Base-by-base conservation (phyloP, 2,797 vertebrate genomes). In the Micromesistius poutassou region DNA sequence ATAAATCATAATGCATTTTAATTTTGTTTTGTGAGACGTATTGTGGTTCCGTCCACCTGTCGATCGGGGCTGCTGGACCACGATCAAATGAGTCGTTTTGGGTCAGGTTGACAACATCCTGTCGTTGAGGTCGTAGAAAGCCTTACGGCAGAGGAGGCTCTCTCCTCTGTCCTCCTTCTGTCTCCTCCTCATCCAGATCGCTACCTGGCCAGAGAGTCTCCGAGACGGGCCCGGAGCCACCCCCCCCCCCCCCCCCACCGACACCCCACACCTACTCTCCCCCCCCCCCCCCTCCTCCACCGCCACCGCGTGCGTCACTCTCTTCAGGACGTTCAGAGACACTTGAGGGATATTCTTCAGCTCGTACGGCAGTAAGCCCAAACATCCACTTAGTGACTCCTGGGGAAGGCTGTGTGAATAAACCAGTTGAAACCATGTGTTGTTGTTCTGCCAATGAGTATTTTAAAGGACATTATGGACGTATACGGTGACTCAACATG, bases 291-390 rank as follows among this genome's bases (percentile, higher is more conserved):
- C 46, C 19, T 1, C 46, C 16, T 50, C 46, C 46, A 0, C 55
- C 82, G 79, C 91, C 91, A 91, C 74, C 78, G 70, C 82, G 87
- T 91, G 90, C 90, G 89, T 93, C 93, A 92, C 78, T 5, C 74
- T 82, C 80, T 38, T 62, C 1, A 14, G 46, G 50, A 30, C 50
- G 22, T 68, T 10, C 19, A 66, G 14, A 35, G 62, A 30, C 25
- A 16, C 46, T 38, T 16, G 40, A 42, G 40, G 12, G 40, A 42
- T 16, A 16, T 3, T 13, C 12, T 42, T 42, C 40, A 42, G 40
- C 40, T 4, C 40, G 14, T 38, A 38, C 10, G 12, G 40, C 14
- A 16, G 40, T 13, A 42, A 42, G 12, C 40, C 13, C 14, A 42
- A 16, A 42, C 40, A 16, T 42, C 3, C 46, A 19, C 19, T 22